Percentiles rank a stretch among this genome's conserved stretches.
phyloP scores from a whole-genome alignment of 2,797 vertebrate species.

The Rhodeus uyekii region DNA sequence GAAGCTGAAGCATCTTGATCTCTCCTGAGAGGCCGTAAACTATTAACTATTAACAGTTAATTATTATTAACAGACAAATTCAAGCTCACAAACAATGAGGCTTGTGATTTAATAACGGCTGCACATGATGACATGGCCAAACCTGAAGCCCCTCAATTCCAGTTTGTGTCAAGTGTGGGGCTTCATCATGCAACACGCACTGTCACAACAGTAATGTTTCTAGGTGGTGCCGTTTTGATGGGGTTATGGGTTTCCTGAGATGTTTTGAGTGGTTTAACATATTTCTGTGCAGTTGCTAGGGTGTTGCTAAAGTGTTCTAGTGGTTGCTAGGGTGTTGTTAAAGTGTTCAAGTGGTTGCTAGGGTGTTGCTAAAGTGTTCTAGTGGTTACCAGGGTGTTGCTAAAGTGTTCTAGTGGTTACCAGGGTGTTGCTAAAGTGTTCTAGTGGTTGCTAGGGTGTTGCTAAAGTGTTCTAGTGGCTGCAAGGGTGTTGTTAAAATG shows the following conservation, averaged over 20 bases:
- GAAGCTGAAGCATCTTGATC: conserved; percentile 37
- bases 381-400: too few species aligned
- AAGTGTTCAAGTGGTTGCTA: too few species aligned
- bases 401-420: too few species aligned
- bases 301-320: too few species aligned
- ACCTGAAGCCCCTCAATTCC: neutral
- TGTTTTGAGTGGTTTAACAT: neutral
- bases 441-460: neutral
- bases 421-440: neutral
- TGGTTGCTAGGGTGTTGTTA: neutral
- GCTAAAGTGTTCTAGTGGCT: too few species aligned
- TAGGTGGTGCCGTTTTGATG: neutral
- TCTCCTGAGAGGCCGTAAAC: conserved; percentile 45
- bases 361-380: neutral
- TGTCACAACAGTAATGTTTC: neutral
- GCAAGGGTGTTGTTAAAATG: neutral
- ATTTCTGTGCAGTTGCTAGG: neutral
- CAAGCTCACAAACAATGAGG: neutral
- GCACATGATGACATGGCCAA: neutral
- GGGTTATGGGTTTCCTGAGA: neutral
- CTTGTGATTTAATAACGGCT: neutral
- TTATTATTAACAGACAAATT: too few species aligned
- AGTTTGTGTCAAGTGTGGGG: neutral
- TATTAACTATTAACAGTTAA: too few species aligned
- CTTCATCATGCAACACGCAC: neutral